Evolutionary conservation across 92 coral and sea anemone species (phyloP).

Genomic region (Palythoa grandiflora): DNA sequence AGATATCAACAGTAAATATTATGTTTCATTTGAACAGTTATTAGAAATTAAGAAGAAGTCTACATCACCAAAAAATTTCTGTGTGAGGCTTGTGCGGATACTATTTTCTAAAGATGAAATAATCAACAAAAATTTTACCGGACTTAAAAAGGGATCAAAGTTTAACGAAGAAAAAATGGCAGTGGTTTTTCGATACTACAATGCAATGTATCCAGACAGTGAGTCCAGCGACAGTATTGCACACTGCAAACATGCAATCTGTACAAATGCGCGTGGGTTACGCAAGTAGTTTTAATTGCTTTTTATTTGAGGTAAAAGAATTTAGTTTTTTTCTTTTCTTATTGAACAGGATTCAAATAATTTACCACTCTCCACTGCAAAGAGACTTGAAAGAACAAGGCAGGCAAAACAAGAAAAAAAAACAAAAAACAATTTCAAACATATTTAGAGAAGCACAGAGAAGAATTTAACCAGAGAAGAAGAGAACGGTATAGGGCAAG

Average conservation of each 20-base stretch:
- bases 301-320: not conserved
- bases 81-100: conserved; percentile 8
- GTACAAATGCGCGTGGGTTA: conserved; percentile 8
- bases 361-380: not conserved
- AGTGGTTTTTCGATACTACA: not conserved
- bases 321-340: not conserved
- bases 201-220: not conserved
- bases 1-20: not conserved
- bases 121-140: conserved; percentile 10
- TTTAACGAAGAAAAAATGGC: conserved; percentile 9
- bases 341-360: not conserved
- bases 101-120: conserved; percentile 1
- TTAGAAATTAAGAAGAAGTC: not conserved
- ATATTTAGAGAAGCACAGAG: conserved; percentile 7
- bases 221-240: not conserved
- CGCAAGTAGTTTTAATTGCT: not conserved
- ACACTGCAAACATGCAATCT: conserved; percentile 5
- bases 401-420: not conserved
- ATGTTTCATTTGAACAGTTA: not conserved
- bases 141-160: not conserved
- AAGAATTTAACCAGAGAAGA: not conserved
- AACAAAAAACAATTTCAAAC: not conserved
- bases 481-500: not conserved
- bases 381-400: not conserved
- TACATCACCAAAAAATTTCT: conserved; percentile 4